Conservation (phyloP, 2,113 vertebrate species). For the Paraplagusia blochii region DNA sequence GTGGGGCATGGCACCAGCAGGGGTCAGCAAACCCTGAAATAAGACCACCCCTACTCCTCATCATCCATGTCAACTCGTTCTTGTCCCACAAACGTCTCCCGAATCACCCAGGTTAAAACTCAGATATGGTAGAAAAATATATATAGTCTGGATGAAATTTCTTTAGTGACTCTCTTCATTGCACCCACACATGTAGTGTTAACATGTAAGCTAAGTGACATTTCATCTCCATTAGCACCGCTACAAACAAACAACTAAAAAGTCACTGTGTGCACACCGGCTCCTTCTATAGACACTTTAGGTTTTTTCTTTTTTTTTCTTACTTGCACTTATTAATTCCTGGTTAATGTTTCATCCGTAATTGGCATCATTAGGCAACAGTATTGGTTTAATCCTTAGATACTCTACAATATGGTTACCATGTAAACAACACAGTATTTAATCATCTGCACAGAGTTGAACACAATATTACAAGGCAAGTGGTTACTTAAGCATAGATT, state of each 20-base stretch:
- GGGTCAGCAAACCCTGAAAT: constrained; percentile 5
- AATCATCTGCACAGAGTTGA: constrained; percentile 73
- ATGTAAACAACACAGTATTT: constrained; percentile 79
- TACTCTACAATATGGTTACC: constrained; percentile 74
- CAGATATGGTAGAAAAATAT: constrained; percentile 84
- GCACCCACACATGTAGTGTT: constrained; percentile 70
- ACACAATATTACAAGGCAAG: constrained; percentile 80
- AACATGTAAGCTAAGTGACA: constrained; percentile 54
- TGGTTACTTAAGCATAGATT: constrained; percentile 77
- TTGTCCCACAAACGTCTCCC: constrained; percentile 49
- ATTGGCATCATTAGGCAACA: constrained; percentile 78
- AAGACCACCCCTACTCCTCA: constrained; percentile 12
- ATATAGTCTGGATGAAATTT: constrained; percentile 78
- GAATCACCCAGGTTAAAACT: constrained; percentile 71
- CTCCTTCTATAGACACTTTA: constrained; percentile 68
- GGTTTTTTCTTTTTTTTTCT: constrained; percentile 49
- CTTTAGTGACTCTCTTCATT: constrained; percentile 73
- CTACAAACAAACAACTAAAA: constrained; percentile 45
- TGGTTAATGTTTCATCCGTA: constrained; percentile 71
- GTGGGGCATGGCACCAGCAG: constrained; percentile 26
- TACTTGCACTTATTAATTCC: constrained; percentile 65
- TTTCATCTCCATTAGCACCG: constrained; percentile 65
- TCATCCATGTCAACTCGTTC: constrained; percentile 7
- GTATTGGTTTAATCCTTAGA: constrained; percentile 54
- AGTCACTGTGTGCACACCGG: constrained; percentile 36